These are phyloP conservation scores for Epizoanthus ramosus DNA, from an alignment of 92 coral and sea anemone species.

Conservation along the genomic window DNA sequence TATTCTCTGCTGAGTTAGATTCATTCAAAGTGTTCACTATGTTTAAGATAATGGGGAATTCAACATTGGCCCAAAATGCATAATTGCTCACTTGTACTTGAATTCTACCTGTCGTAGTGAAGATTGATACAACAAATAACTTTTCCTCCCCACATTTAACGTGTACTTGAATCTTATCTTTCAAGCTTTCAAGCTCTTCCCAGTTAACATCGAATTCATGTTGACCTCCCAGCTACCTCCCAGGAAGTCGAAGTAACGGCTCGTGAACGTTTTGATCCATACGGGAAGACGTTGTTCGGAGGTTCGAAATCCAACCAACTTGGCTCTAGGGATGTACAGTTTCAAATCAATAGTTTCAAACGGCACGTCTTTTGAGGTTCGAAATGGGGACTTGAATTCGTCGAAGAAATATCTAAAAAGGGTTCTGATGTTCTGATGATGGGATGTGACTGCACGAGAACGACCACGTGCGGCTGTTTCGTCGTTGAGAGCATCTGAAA, in stretches of 20 bases:
- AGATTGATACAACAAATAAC: constrained; percentile 33
- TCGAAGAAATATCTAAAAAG: constrained; percentile 42
- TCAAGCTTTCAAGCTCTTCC: constrained; percentile 44
- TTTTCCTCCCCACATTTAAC: constrained; percentile 17
- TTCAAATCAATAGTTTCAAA: constrained; percentile 39
- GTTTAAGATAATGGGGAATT: too few species aligned
- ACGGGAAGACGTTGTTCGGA: constrained; percentile 38
- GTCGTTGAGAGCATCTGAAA: neutral
- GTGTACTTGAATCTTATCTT: constrained; percentile 30
- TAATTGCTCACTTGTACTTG: constrained; percentile 32
- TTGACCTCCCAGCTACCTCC: constrained; percentile 1
- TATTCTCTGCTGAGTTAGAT: too few species aligned
- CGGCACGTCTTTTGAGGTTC: constrained; percentile 44
- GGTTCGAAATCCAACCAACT: constrained; percentile 43
- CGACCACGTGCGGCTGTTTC: constrained; percentile 6
- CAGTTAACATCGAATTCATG: constrained; percentile 8
- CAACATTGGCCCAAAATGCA: neutral
- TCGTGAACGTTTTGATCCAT: constrained; percentile 41
- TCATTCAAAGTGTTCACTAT: too few species aligned
- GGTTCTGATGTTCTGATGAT: constrained; percentile 25
- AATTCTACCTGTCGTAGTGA: constrained; percentile 7
- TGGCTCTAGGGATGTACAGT: constrained; percentile 49
- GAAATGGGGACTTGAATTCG: constrained; percentile 32
- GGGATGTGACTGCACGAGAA: neutral
- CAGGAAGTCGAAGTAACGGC: constrained; percentile 34